Base-by-base conservation (phyloP, 1,140 invertebrate species). In the Drosophila pandora region DNA sequence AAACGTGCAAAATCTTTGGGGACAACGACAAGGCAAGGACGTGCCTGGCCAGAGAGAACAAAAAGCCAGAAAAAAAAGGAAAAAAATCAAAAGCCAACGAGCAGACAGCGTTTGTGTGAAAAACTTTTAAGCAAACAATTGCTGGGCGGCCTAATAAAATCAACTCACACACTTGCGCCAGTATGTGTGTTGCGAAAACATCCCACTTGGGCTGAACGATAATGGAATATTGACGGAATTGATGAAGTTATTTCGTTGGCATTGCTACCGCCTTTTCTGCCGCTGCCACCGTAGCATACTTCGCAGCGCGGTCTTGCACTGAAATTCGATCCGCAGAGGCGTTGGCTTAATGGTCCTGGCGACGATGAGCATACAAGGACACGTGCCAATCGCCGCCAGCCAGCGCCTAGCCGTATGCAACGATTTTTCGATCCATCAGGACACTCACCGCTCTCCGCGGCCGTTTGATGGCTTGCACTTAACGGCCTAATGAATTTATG, bases 71-170 rank as follows among this genome's bases (percentile, higher is more conserved):
- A 41, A 21, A 6, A 37, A 45, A 21, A 43, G 3, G 41, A 9
- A 21, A 63, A 65, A 79, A 72, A 84, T 64, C 55, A 69, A 81
- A 61, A 58, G 57, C 37, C 61, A 49, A 62, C 39, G 60, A 61
- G 59, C 71, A 63, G 47, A 77, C 55, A 71, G 41, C 73, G 64
- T 67, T 87, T 73, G 58, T 74, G 63, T 64, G 76, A 69, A 83
- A 83, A 88, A 87, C 78, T 87, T 87, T 87, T 79, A 76, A 88
- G 70, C 82, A 87, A 87, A 87, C 82, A 82, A 88, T 87, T 79
- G 82, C 32, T 54, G 48, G 74, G 34, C 56, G 62, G 82, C 77
- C 81, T 82, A 87, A 88, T 88, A 87, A 87, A 82, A 79, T 82
- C 74, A 65, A 53, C 77, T 69, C 65, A 68, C 45, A 52, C 8